Evolutionary conservation across 1,140 invertebrate genomes (phyloP), one percentile per base, ranked within the genome.

Genomic region (Macrostomum lignano): DNA sequence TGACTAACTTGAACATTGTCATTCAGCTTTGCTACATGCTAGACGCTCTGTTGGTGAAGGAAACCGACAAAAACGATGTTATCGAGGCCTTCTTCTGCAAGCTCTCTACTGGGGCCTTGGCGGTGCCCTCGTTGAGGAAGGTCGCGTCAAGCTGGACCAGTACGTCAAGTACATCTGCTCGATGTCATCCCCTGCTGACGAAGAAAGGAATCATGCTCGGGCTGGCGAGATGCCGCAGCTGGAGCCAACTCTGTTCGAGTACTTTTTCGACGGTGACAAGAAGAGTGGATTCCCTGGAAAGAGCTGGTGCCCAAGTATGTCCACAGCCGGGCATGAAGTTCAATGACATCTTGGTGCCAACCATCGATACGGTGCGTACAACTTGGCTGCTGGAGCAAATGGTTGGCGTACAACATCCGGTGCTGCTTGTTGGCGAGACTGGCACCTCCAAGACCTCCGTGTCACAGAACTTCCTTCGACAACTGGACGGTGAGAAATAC

Each of bases 401-500:
- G 71, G 72, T 72, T 42, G 59, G 68, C 31, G 64, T 70, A 6
- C 68, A 70, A 46, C 57, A 69, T 38, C 76, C 79, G 0, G 66
- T 77, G 1, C 56, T 81, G 3, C 57, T 86, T 6, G 67, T 81
- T 1, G 78, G 79, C 2, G 75, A 81, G 44, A 77, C 73, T 3
- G 76, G 76, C 3, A 77, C 75, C 22, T 78, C 75, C 0, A 84
- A 86, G 61, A 77, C 75, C 2, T 74, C 77, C 1, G 76, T 75
- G 24, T 71, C 76, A 35, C 65, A 68, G 37, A 69, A 75, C 45
- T 81, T 75, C 58, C 52, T 81, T 15, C 61, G 68, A 39, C 64
- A 65, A 22, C 48, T 82, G 13, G 64, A 71, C 46, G 38, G 61
- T 58, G 52, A 58, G 20, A 42, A 36, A 31, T 31, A 4, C 21